Evolutionary conservation across 2,797 vertebrate species (phyloP), one percentile per base, ranked within the genome.

Genomic region (Gymnoscopelus braueri): DNA sequence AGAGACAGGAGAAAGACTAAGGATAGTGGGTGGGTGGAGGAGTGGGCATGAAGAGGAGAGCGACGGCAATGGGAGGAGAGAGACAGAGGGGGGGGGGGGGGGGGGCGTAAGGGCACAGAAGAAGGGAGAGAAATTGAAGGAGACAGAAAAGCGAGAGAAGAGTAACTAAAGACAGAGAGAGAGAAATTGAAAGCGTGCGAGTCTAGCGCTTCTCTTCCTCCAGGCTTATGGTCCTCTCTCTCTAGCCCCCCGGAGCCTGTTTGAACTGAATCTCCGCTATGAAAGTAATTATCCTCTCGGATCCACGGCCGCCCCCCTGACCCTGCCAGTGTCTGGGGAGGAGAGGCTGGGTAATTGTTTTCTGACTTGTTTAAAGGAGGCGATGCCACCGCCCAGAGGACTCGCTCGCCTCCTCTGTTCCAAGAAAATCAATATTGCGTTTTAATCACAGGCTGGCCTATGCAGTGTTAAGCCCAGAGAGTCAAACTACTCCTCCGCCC

Each of bases 311-410:
- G 77, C 79, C 84, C 84, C 48, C 52, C 53, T 86, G 82, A 87
- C 86, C 81, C 81, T 55, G 78, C 63, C 70, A 47, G 62, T 79
- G 81, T 86, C 82, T 78, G 75, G 55, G 65, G 71, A 83, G 72
- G 67, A 66, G 82, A 79, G 4, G 70, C 71, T 68, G 61, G 58
- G 79, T 86, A 80, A 85, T 87, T 87, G 82, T 89, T 89, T 91
- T 87, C 74, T 75, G 82, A 78, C 82, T 61, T 77, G 79, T 79
- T 81, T 78, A 77, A 74, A 70, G 10, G 72, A 81, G 79, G 82
- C 86, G 83, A 78, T 3, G 23, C 39, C 48, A 4, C 79, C 51
- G 59, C 67, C 74, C 74, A 32, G 15, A 35, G 52, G 77, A 73
- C 81, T 69, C 71, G 74, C 72, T 77, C 76, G n/a, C 71, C 70